Base-by-base conservation (phyloP, 2,797 vertebrate species). In the Telmatherina bonti region DNA sequence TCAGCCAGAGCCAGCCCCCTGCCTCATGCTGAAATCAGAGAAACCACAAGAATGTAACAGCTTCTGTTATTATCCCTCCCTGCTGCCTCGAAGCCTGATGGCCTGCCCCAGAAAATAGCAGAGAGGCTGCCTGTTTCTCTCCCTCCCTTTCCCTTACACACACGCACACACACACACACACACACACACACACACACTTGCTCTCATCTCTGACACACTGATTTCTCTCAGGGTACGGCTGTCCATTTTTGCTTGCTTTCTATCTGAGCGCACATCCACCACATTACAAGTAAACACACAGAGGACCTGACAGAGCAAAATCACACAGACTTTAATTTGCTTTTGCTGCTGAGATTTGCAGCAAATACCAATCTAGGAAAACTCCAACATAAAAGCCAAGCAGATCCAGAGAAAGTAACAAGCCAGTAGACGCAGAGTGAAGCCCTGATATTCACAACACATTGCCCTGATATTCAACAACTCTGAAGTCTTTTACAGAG, bases 41-140 rank as follows among this genome's bases (percentile, higher is more conserved):
- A 91, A 91, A 91, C 91, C 92, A 90, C 89, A 92, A 91, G 91
- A 93, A 93, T 93, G 90, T 91, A 90, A 91, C 90, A 89, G 91
- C 91, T 92, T 92, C 92, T 93, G 90, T 90, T 91, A 92, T 89
- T 91, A 92, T 91, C 83, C 88, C 82, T 91, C 83, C 83, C 81
- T 76, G 87, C 88, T 85, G 87, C 87, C 86, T 88, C 54, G 30
- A 80, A 79, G 89, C 87, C 91, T 81, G 83, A 89, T 87, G 82
- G 85, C 74, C 81, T 87, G 79, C 55, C 79, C 87, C 75, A 90
- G 84, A 88, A 90, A 89, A 89, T 54, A 83, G 80, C 72, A 82
- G 83, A 41, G 1, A 85, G 65, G 56, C 83, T 80, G 82, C 67
- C 80, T 51, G 36, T 76, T 83, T 59, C 83, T 74, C 70, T 31